phyloP scores from a whole-genome alignment of 2,888 invertebrate genomes.

The Ptilodon capucinus region DNA sequence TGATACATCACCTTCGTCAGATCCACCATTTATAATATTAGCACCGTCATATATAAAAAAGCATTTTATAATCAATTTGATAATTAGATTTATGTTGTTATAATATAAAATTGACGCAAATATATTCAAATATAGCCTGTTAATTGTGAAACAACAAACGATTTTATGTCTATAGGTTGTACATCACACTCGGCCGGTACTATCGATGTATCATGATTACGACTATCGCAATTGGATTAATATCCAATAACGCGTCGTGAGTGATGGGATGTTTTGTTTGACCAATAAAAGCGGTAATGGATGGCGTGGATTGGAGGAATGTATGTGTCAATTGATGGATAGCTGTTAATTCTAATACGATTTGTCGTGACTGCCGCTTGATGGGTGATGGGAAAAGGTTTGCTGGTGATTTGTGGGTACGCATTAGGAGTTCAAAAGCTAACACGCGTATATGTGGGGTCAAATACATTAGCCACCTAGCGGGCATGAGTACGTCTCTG shows the following conservation, averaged over 20 bases:
- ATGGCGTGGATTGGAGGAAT: conserved; percentile 37
- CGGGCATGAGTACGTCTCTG: conserved; percentile 60
- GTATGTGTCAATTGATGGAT: conserved; percentile 60
- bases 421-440: conserved; percentile 77
- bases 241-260: conserved; percentile 35
- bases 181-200: conserved; percentile 57
- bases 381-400: conserved; percentile 72
- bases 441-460: conserved; percentile 72
- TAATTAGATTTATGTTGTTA: conserved; percentile 70
- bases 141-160: conserved; percentile 73
- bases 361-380: conserved; percentile 77
- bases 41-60: conserved; percentile 59
- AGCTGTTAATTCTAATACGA: conserved; percentile 69
- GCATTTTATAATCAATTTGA: conserved; percentile 57
- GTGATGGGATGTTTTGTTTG: conserved; percentile 20
- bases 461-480: conserved; percentile 81
- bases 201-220: conserved; percentile 42
- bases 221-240: conserved; percentile 29
- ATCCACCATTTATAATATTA: conserved; percentile 50
- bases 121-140: conserved; percentile 72
- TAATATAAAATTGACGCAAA: conserved; percentile 70
- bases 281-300: conserved; percentile 54
- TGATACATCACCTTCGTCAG: conserved; percentile 38
- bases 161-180: conserved; percentile 66
- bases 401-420: conserved; percentile 70